These are phyloP conservation scores for Trypoxylon attenuatum DNA, from an alignment of 2,888 invertebrate genomes.

Conservation along the genomic window DNA sequence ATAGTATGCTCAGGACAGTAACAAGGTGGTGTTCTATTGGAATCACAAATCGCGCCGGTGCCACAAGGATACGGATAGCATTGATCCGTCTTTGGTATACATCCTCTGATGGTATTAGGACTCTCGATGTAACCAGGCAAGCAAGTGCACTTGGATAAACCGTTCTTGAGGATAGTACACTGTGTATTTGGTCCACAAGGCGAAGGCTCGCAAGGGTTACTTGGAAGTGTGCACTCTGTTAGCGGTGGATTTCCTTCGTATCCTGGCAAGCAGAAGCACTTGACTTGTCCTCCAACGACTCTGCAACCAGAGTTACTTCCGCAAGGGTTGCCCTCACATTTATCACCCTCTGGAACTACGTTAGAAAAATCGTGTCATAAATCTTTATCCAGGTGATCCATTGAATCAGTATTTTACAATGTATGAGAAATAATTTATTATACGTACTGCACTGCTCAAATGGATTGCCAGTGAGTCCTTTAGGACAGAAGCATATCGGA, in stretches of 20 bases:
- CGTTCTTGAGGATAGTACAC: constrained; percentile 85
- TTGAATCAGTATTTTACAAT: too few relatives aligned
- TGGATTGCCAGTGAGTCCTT: constrained; percentile 92
- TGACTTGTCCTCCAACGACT: constrained; percentile 83
- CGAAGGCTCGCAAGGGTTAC: constrained; percentile 88
- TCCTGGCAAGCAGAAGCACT: constrained; percentile 92
- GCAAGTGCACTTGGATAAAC: constrained; percentile 92
- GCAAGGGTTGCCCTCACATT: constrained; percentile 88
- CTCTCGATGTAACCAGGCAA: constrained; percentile 88
- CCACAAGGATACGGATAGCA: constrained; percentile 91
- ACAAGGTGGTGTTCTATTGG: constrained; percentile 86
- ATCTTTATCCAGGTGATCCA: neutral
- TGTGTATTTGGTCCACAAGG: constrained; percentile 93
- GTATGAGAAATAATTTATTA: neutral
- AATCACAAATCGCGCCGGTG: constrained; percentile 85
- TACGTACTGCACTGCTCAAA: constrained; percentile 92
- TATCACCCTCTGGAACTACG: constrained; percentile 90
- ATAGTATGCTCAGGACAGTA: constrained; percentile 88
- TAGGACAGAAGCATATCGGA: constrained; percentile 92
- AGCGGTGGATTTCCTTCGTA: constrained; percentile 90
- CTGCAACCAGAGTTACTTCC: constrained; percentile 90
- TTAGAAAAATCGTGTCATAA: neutral
- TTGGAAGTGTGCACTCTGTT: constrained; percentile 82
- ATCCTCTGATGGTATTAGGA: constrained; percentile 91
- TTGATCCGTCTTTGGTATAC: constrained; percentile 85